These are phyloP conservation scores for Phortica okadai DNA, from an alignment of 2,888 invertebrate genomes.

Conservation along the genomic window DNA sequence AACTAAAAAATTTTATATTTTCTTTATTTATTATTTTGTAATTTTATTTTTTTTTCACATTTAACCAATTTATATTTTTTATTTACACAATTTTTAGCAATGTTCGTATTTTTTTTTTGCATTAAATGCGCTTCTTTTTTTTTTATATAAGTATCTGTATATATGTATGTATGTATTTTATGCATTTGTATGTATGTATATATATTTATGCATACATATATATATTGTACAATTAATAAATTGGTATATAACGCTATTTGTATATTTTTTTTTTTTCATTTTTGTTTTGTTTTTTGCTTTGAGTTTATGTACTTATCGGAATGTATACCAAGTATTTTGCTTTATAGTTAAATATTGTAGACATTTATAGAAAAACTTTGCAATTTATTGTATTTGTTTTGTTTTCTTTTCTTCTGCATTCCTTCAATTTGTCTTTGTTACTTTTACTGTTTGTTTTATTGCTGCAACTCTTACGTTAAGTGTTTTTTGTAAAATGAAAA, in stretches of 20 bases:
- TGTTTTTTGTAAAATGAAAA: too few relatives aligned
- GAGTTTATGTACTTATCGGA: neutral
- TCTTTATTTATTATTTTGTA: conserved; percentile 2
- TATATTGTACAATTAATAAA: conserved; percentile 3
- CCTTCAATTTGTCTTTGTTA: neutral
- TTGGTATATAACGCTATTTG: conserved; percentile 7
- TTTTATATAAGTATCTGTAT: too few relatives aligned
- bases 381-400: conserved; percentile 2
- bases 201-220: neutral
- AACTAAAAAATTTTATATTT: neutral
- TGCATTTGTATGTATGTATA: neutral
- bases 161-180: neutral
- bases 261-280: neutral
- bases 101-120: neutral
- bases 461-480: too few relatives aligned
- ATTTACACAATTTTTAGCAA: conserved; percentile 16
- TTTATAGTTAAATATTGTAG: conserved; percentile 1
- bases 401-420: neutral
- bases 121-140: too few relatives aligned
- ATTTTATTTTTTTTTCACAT: neutral
- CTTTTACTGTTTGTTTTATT: neutral
- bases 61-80: conserved; percentile 1
- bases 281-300: neutral
- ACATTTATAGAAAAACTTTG: conserved; percentile 13
- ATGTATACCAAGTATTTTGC: neutral